These are phyloP conservation scores for Bombus polaris DNA, from an alignment of 1,140 invertebrate genomes.

Conservation along the genomic window DNA sequence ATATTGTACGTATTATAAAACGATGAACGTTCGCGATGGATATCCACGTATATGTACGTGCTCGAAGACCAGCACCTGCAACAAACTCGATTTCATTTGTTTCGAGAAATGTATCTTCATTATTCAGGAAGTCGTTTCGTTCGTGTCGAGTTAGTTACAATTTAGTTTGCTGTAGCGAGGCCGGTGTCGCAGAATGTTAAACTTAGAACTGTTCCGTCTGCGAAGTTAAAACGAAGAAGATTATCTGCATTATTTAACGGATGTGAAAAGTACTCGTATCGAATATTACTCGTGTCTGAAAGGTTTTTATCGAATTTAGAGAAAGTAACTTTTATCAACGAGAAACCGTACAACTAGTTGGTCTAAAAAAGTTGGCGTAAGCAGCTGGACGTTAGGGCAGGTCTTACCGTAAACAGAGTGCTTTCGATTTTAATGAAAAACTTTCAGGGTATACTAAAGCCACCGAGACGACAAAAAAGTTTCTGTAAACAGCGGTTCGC, in stretches of 20 bases:
- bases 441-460: not conserved
- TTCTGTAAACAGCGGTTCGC: slow-evolving; percentile 10
- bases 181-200: slow-evolving; percentile 5
- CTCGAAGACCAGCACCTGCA: not conserved
- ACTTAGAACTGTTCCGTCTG: not conserved
- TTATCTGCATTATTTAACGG: not conserved
- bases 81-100: slow-evolving; percentile 2
- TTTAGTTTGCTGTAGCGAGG: not conserved
- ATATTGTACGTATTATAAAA: not conserved
- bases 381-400: not conserved
- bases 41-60: not conserved
- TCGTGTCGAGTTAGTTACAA: slow-evolving; percentile 3
- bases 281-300: not conserved
- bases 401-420: slow-evolving; percentile 5
- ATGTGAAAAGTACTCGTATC: not conserved
- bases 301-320: not conserved
- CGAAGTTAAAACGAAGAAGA: not conserved
- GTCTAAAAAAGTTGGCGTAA: not conserved
- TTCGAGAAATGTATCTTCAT: not conserved
- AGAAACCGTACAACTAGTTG: not conserved
- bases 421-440: slow-evolving; percentile 32
- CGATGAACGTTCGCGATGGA: not conserved
- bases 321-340: not conserved
- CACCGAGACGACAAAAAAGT: not conserved
- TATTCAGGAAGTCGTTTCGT: slow-evolving; percentile 1